Conservation (phyloP, 2,888 invertebrate genomes). For the Heliothis peltigera region DNA sequence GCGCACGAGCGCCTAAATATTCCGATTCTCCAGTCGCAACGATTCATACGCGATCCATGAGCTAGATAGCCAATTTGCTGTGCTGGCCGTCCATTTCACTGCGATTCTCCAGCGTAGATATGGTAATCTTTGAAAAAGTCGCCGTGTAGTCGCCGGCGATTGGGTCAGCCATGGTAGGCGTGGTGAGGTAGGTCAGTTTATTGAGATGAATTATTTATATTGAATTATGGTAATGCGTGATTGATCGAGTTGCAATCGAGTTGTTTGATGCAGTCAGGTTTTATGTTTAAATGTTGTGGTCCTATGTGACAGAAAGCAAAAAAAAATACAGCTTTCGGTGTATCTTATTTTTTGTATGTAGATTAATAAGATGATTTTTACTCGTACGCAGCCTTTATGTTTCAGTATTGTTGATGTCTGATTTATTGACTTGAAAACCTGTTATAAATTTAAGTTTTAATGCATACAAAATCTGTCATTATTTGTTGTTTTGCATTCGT, state of each 20-base stretch:
- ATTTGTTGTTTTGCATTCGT: not conserved
- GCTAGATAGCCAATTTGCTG: conserved; percentile 83
- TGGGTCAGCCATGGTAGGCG: conserved; percentile 61
- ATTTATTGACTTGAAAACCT: too few relatives aligned
- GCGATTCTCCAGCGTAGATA: conserved; percentile 81
- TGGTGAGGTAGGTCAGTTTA: conserved; percentile 72
- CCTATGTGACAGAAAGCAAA: conserved; percentile 11
- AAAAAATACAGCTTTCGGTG: not conserved
- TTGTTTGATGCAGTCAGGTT: conserved; percentile 40
- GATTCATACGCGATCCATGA: conserved; percentile 82
- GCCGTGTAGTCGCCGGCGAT: conserved; percentile 60
- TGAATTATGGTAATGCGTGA: conserved; percentile 72
- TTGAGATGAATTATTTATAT: conserved; percentile 73
- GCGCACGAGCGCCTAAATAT: conserved; percentile 81
- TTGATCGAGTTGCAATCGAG: conserved; percentile 57
- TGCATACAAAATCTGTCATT: not conserved
- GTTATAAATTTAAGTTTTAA: too few relatives aligned
- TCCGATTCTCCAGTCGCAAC: conserved; percentile 68
- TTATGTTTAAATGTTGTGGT: conserved; percentile 26
- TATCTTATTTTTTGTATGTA: not conserved
- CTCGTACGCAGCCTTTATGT: too few relatives aligned
- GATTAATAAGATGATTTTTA: not conserved
- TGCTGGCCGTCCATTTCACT: conserved; percentile 63
- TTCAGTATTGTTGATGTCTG: too few relatives aligned
- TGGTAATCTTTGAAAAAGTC: conserved; percentile 82